Evolutionary conservation across 1,140 invertebrate genomes (phyloP).

Genomic region (Cydia strobilella): DNA sequence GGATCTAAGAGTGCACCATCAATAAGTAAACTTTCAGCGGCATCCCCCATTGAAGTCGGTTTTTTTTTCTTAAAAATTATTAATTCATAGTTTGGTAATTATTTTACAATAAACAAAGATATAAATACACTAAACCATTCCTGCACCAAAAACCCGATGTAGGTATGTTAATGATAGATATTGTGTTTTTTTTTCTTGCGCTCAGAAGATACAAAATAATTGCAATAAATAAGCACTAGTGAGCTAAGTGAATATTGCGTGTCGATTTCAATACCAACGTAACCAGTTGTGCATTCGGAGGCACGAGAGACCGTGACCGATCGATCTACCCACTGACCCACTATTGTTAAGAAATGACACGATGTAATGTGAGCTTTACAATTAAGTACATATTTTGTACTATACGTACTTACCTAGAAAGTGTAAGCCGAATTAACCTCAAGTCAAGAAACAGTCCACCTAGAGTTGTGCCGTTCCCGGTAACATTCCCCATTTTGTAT

Average conservation of each 20-base stretch:
- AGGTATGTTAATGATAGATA: not conserved
- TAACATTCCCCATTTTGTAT: too few relatives aligned
- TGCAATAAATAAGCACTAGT: slow-evolving; percentile 7
- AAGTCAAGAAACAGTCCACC: too few relatives aligned
- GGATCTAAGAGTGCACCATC: too few relatives aligned
- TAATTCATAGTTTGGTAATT: too few relatives aligned
- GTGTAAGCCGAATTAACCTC: not conserved
- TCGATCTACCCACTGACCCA: slow-evolving; percentile 29
- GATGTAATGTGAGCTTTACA: slow-evolving; percentile 13
- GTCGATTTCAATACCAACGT: slow-evolving; percentile 25
- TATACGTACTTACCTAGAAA: not conserved
- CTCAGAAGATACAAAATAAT: slow-evolving; percentile 1
- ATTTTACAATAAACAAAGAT: too few relatives aligned
- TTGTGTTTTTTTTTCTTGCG: slow-evolving; percentile 13
- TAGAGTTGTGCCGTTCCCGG: too few relatives aligned
- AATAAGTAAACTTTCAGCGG: too few relatives aligned
- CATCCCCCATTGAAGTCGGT: too few relatives aligned
- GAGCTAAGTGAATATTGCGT: slow-evolving; percentile 18
- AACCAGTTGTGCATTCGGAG: slow-evolving; percentile 28
- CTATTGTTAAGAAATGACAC: slow-evolving; percentile 15
- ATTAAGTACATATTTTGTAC: not conserved
- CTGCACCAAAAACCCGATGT: too few relatives aligned
- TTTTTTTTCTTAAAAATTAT: too few relatives aligned
- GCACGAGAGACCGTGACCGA: slow-evolving; percentile 29
- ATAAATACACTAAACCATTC: too few relatives aligned